Evolutionary conservation across 2,888 invertebrate species (phyloP), one percentile per base, ranked within the genome.

Genomic region (Bellardia bayeri): DNA sequence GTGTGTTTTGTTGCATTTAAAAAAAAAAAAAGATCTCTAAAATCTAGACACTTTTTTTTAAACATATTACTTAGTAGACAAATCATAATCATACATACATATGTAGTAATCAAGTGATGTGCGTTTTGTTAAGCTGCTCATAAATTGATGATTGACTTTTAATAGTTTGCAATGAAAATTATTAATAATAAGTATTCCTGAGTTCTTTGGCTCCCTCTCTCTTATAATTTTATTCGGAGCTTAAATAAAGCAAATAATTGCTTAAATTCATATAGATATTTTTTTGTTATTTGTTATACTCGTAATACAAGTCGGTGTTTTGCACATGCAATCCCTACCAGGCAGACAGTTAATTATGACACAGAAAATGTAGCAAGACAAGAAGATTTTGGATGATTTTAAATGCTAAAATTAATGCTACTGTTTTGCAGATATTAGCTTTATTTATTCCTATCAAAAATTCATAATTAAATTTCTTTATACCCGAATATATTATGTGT

Each of bases 321-420:
- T 6, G 9, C 51, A 51, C 80, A 83, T 86, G 83, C 83, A 81
- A 76, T 54, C 58, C 6, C 6, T 37, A 2, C 0, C 8, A 23
- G n/a, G n/a, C 72, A 74, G 80, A 83, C 83, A 61, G 64, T 33
- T 76, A 83, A 83, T 76, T 83, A 76, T 76, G 82, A 76, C 63
- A 80, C 83, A 80, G 58, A 56, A 68, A 49, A 54, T 45, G 6
- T 5, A 51, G 51, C n/a, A 14, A 75, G 4, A 42, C 13, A 37
- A 63, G 51, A 58, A 37, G 13, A 66, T 71, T 58, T 30, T 64
- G n/a, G 33, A 66, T 37, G 40, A 16, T 40, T 51, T 61, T 85
- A 74, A 85, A 68, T 74, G 51, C n/a, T 51, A 14, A 64, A 58
- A 75, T 42, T 68, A 14, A 82, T 76, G 87, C 87, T 87, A 87